Conservation (phyloP, 1,140 invertebrate species). For the Drosophila neocordata region DNA sequence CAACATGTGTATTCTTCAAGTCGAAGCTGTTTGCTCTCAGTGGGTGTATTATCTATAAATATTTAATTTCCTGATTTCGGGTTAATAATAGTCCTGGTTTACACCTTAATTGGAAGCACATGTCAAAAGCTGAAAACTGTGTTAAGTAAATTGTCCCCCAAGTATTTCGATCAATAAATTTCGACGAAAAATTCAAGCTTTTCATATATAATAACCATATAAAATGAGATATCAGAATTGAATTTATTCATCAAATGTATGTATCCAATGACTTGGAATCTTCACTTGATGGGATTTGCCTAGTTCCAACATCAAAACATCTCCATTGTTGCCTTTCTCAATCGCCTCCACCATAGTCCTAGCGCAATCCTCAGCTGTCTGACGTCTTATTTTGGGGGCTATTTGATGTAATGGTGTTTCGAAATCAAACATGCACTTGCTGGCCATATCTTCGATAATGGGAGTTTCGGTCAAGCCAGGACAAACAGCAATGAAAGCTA, state of each 20-base stretch:
- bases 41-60: too few species aligned
- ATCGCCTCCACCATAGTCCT: constrained; percentile 57
- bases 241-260: constrained; percentile 17
- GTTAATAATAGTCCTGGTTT: too few species aligned
- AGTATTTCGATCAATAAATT: too few species aligned
- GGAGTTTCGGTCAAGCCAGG: constrained; percentile 70
- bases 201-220: background rate
- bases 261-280: constrained; percentile 46
- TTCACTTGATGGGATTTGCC: constrained; percentile 43
- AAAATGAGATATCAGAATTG: background rate
- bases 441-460: constrained; percentile 41
- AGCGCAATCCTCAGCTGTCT: constrained; percentile 55
- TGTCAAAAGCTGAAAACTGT: too few species aligned
- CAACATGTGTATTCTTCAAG: too few species aligned
- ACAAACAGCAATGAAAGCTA: constrained; percentile 68
- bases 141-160: too few species aligned
- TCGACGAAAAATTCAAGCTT: too few species aligned
- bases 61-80: too few species aligned
- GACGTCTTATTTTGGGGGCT: constrained; percentile 41
- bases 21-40: too few species aligned
- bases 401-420: constrained; percentile 34
- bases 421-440: constrained; percentile 54
- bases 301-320: constrained; percentile 56
- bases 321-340: constrained; percentile 55
- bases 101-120: too few species aligned